Base-by-base conservation (phyloP, 2,113 vertebrate genomes). In the Coptodon rendalli region DNA sequence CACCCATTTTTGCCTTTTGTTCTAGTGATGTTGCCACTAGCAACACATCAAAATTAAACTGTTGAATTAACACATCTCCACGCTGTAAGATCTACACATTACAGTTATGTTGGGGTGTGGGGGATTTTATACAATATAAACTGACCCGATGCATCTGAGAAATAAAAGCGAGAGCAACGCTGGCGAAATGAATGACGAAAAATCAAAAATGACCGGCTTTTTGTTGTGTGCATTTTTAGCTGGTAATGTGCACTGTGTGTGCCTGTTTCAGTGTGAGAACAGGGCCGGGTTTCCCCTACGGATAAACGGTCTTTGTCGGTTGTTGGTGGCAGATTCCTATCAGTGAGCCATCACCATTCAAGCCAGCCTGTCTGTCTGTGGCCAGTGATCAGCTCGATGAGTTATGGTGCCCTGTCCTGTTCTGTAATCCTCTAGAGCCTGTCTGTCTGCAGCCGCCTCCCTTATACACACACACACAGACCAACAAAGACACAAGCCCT, bases 381-480 rank as follows among this genome's bases (percentile, higher is more conserved):
- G 91, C 92, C 91, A 83, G 83, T 88, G 91, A 94, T 94, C 71
- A 83, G 89, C 82, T 87, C 82, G 56, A 89, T 93, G 95, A 95
- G 92, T 95, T 95, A 94, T 96, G 94, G 89, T 94, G 92, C 92
- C 83, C 91, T 89, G 94, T 94, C 90, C 93, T 93, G 88, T 93
- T 94, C 90, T 59, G 84, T 96, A 95, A 95, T 95, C 95, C 95
- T 93, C 93, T 63, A 94, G 95, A 96, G 96, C 94, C 95, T 86
- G 91, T 91, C 92, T 95, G 96, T 96, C 95, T 96, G 93, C 93
- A 91, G 92, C 90, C 93, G 87, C 92, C 93, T 91, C 89, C 88
- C 95, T 92, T 93, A 85, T 83, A 85, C 95, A 94, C 94, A 95
- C 93, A 94, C 93, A 90, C 91, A 52, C 91, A 92, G 81, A 86